Percentiles rank a stretch among this genome's conserved stretches.
Conservation (phyloP, 2,797 vertebrate genomes). For the Centroberyx gerrardi region DNA sequence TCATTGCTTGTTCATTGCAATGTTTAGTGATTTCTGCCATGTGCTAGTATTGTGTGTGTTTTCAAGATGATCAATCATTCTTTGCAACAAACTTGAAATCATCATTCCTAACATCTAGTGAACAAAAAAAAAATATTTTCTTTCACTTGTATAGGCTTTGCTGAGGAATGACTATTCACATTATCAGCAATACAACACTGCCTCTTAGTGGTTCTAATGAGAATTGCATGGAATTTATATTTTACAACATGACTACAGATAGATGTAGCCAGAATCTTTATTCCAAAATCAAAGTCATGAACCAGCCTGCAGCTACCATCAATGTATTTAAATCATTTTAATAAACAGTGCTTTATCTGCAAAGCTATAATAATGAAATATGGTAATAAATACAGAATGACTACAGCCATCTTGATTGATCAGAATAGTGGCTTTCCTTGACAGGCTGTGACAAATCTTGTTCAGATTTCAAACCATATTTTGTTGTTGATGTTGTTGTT, state of each 20-base stretch:
- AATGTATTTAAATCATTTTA: no score
- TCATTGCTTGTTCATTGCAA: background rate
- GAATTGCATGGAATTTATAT: constrained; percentile 19
- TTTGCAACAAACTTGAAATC: background rate
- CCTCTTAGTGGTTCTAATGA: constrained; percentile 42
- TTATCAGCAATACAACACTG: constrained; percentile 31
- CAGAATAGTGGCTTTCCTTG: no score
- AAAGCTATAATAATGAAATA: no score
- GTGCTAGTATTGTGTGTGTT: background rate
- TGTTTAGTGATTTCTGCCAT: background rate
- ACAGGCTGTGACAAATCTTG: no score
- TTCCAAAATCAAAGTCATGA: background rate
- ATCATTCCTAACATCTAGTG: background rate
- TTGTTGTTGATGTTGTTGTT: no score
- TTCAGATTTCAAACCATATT: no score
- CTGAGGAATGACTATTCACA: background rate
- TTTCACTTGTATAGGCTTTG: background rate
- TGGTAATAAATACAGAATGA: no score
- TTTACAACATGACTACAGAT: background rate
- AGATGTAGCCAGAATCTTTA: constrained; percentile 40
- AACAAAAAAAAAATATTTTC: background rate
- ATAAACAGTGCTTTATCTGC: no score
- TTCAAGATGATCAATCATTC: background rate
- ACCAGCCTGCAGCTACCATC: background rate
- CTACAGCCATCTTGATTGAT: no score